Evolutionary conservation across 2,113 vertebrate species (phyloP).

Genomic region (Zapus hudsonius): DNA sequence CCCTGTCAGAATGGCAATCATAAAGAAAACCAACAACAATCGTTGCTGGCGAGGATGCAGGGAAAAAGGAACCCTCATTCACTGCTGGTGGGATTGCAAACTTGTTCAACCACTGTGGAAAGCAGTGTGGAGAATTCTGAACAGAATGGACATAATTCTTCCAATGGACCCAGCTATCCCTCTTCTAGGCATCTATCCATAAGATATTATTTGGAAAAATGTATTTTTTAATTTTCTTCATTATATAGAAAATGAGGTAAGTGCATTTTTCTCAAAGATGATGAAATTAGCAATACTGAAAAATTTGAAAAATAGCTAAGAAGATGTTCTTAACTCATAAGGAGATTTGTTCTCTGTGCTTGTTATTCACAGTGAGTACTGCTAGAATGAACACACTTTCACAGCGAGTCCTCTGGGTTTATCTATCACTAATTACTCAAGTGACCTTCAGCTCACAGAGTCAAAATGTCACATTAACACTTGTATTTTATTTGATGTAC

Average conservation of each 20-base stretch:
- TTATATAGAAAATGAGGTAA: neutral
- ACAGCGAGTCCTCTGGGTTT: conserved; percentile 47
- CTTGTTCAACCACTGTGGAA: too few species aligned
- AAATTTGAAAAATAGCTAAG: neutral
- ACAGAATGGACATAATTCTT: too few species aligned
- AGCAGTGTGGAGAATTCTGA: too few species aligned
- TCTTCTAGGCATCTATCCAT: too few species aligned
- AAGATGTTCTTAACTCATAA: conserved; percentile 43
- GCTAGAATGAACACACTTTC: conserved; percentile 27
- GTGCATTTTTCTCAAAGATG: neutral
- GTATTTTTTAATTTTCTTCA: neutral
- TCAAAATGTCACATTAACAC: conserved; percentile 64
- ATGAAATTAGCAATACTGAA: neutral
- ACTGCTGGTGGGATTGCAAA: too few species aligned
- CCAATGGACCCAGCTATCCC: too few species aligned
- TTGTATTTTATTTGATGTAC: conserved; percentile 44
- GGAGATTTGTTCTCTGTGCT: neutral
- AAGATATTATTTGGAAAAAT: neutral
- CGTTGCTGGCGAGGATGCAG: too few species aligned
- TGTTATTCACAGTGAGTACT: conserved; percentile 33
- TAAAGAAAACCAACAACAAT: too few species aligned
- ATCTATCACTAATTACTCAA: conserved; percentile 66
- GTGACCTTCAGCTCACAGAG: conserved; percentile 59
- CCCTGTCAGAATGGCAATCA: too few species aligned
- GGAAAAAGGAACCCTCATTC: too few species aligned